A percentile compares a stretch with the other conserved stretches of the same genome.
Conservation (phyloP, 1,140 invertebrate species). For the Eriocheir sinensis region DNA sequence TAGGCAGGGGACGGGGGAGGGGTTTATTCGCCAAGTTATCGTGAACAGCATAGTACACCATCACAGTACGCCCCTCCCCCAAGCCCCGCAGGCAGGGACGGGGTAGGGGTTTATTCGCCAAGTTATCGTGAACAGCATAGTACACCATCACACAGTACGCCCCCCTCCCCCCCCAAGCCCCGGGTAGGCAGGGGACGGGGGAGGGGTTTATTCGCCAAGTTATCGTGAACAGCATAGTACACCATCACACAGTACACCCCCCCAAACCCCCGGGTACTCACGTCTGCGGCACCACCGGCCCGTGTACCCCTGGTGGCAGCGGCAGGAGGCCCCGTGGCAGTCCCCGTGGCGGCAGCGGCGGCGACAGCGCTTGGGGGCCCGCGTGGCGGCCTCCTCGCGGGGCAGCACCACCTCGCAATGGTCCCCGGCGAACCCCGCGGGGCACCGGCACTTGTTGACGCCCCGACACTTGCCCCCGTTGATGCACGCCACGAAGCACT, state of each 20-base stretch:
- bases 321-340: slow-evolving; percentile 59
- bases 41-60: too few species aligned
- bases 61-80: too few species aligned
- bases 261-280: slow-evolving; percentile 44
- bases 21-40: too few species aligned
- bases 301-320: slow-evolving; percentile 55
- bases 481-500: slow-evolving; percentile 93
- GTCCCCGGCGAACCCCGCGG: slow-evolving; percentile 89
- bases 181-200: too few species aligned
- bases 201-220: too few species aligned
- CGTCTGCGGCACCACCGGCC: slow-evolving; percentile 75
- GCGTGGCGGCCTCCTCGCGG: neutral
- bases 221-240: too few species aligned
- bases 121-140: too few species aligned
- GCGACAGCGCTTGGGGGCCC: slow-evolving; percentile 46
- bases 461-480: slow-evolving; percentile 93
- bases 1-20: too few species aligned
- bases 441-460: slow-evolving; percentile 92
- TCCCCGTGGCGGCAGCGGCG: slow-evolving; percentile 67
- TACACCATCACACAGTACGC: too few species aligned
- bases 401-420: slow-evolving; percentile 89
- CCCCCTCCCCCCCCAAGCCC: too few species aligned
- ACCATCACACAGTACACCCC: neutral
- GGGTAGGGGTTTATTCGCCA: too few species aligned
- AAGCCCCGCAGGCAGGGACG: too few species aligned